A percentile compares a stretch with the other conserved stretches of the same genome.
phyloP scores from a whole-genome alignment of 2,888 invertebrate species.

The Aporophyla nigra region DNA sequence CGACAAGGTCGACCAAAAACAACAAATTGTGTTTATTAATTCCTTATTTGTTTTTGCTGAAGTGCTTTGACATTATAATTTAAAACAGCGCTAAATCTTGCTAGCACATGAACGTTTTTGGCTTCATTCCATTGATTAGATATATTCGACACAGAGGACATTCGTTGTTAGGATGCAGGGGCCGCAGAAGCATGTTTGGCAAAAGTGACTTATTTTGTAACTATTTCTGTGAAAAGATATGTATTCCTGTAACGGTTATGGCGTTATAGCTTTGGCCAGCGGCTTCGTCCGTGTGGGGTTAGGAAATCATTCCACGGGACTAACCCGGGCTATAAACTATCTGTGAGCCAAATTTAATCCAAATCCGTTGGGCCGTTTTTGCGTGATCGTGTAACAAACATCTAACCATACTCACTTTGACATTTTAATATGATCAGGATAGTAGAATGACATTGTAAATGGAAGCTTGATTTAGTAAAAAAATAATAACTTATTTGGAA shows the following conservation, averaged over 20 bases:
- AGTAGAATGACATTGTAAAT: neutral
- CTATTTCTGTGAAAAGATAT: conserved; percentile 42
- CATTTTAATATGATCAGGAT: too few species aligned
- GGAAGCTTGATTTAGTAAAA: neutral
- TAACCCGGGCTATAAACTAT: too few species aligned
- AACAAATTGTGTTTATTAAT: conserved; percentile 29
- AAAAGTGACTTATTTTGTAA: conserved; percentile 42
- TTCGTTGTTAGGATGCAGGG: conserved; percentile 50
- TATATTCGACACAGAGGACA: conserved; percentile 57
- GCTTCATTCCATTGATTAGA: conserved; percentile 67
- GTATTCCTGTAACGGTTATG: conserved; percentile 11
- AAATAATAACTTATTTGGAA: neutral
- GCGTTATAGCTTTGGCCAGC: neutral
- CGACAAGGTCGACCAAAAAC: conserved; percentile 28
- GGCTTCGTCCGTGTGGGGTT: too few species aligned
- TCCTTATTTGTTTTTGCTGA: conserved; percentile 19
- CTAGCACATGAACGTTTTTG: conserved; percentile 58
- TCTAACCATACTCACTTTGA: too few species aligned
- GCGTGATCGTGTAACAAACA: too few species aligned
- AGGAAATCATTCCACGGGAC: too few species aligned
- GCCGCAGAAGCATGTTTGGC: conserved; percentile 53
- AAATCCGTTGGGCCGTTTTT: too few species aligned
- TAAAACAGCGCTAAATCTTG: conserved; percentile 30
- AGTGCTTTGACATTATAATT: conserved; percentile 26
- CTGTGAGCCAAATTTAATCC: too few species aligned